These are phyloP conservation scores for Reinhardtius hippoglossoides DNA, from an alignment of 2,113 vertebrate genomes.

Conservation along the genomic window DNA sequence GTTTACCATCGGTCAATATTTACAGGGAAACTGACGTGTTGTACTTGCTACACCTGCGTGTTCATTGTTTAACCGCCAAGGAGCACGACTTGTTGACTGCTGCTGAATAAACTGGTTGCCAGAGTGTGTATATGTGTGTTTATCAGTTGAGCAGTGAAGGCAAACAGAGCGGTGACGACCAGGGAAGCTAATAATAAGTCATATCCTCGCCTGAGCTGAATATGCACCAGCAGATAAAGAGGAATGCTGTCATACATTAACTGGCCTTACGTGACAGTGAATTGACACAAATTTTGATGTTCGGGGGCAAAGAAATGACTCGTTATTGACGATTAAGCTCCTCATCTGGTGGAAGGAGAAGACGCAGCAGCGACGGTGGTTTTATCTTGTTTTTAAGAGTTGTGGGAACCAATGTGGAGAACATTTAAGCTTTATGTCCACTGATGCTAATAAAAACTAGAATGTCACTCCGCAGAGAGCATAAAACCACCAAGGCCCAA, in stretches of 20 bases:
- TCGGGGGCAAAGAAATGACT: not conserved
- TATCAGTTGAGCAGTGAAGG: slow-evolving; percentile 22
- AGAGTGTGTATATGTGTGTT: not conserved
- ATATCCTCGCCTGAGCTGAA: not conserved
- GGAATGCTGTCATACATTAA: not conserved
- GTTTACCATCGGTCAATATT: slow-evolving; percentile 58
- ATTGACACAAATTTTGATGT: not conserved
- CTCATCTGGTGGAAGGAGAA: not conserved
- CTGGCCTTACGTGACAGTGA: not conserved
- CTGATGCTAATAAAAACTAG: too few relatives aligned
- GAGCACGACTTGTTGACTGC: slow-evolving; percentile 17
- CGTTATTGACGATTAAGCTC: not conserved
- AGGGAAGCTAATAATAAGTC: slow-evolving; percentile 4
- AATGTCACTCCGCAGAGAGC: too few relatives aligned
- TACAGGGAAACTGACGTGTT: slow-evolving; percentile 25
- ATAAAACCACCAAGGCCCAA: too few relatives aligned
- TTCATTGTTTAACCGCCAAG: not conserved
- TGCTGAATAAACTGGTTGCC: slow-evolving; percentile 31
- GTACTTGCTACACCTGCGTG: slow-evolving; percentile 2
- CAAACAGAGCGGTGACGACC: slow-evolving; percentile 34
- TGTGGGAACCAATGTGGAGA: not conserved
- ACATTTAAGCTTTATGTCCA: too few relatives aligned
- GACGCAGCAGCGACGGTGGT: not conserved
- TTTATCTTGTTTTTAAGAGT: not conserved
- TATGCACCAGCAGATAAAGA: not conserved